Evolutionary conservation across 2,797 vertebrate species (phyloP).

Genomic region (Labeo calbasu): DNA sequence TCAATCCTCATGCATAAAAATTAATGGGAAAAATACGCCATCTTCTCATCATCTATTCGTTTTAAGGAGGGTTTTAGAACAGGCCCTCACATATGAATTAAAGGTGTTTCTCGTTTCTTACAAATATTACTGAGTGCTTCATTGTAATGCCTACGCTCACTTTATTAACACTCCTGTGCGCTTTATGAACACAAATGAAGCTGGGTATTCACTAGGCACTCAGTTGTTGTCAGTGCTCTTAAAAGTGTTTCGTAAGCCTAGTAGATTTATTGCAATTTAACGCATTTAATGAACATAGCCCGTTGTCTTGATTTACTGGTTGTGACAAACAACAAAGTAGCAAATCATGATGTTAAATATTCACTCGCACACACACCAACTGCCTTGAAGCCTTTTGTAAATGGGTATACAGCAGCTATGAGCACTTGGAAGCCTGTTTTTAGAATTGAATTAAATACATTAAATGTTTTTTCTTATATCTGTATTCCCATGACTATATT

Average conservation of each 20-base stretch:
- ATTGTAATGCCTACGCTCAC: conserved; percentile 2
- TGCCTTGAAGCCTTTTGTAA: not conserved
- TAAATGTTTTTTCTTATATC: not conserved
- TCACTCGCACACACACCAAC: not conserved
- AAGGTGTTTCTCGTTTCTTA: not conserved
- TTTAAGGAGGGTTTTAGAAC: conserved; percentile 27
- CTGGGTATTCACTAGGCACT: conserved; percentile 1
- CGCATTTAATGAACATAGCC: not conserved
- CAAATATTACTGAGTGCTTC: conserved; percentile 19
- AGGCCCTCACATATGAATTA: conserved; percentile 30
- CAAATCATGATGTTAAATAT: conserved; percentile 17
- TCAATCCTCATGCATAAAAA: not conserved
- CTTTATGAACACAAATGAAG: conserved; percentile 31
- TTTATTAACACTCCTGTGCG: not conserved
- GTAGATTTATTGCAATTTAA: conserved; percentile 21
- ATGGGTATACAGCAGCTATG: not conserved
- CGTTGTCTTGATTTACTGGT: conserved; percentile 24
- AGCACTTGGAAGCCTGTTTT: not conserved
- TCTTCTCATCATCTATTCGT: conserved; percentile 34
- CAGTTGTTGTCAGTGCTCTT: conserved; percentile 11
- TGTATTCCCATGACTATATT: not conserved
- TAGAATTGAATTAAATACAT: not conserved
- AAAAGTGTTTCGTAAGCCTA: not conserved
- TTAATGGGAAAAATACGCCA: not conserved
- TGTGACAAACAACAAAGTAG: conserved; percentile 9